A percentile compares a stretch with the other conserved stretches of the same genome.
phyloP scores from a whole-genome alignment of 1,140 invertebrate species.

The Archivesica marissinica region DNA sequence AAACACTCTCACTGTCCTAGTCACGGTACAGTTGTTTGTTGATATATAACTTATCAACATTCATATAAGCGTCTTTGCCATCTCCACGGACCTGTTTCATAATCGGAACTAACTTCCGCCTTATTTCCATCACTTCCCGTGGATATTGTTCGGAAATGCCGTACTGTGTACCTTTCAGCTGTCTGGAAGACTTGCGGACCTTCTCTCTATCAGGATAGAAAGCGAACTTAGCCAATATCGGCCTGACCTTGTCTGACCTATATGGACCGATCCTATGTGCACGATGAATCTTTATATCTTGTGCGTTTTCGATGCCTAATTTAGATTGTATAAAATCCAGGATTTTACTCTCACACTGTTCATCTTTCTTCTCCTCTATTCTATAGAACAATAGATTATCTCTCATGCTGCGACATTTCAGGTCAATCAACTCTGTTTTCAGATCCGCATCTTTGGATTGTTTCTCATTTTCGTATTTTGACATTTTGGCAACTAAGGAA shows the following conservation, averaged over 20 bases:
- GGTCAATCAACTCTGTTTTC: neutral
- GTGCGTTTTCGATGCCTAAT: slow-evolving; percentile 3
- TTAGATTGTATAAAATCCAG: slow-evolving; percentile 6
- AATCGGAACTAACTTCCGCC: slow-evolving; percentile 22
- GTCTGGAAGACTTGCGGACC: neutral
- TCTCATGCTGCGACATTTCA: slow-evolving; percentile 28
- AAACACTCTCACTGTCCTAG: neutral
- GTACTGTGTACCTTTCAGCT: neutral
- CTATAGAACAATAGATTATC: slow-evolving; percentile 35
- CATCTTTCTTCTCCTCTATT: neutral
- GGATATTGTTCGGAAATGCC: slow-evolving; percentile 30
- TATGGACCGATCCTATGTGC: slow-evolving; percentile 3
- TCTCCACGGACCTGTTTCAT: too few species aligned
- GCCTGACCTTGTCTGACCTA: neutral
- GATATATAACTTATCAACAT: neutral
- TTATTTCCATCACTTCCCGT: slow-evolving; percentile 1
- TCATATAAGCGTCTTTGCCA: slow-evolving; percentile 24
- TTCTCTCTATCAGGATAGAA: slow-evolving; percentile 29
- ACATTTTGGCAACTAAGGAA: neutral
- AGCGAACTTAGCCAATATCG: slow-evolving; percentile 13
- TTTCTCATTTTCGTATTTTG: neutral
- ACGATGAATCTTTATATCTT: neutral
- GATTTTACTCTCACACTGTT: neutral
- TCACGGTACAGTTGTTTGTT: too few species aligned
- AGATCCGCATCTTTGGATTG: neutral